Evolutionary conservation across 2,888 invertebrate species (phyloP).

Genomic region (Notocelia uddmanniana): DNA sequence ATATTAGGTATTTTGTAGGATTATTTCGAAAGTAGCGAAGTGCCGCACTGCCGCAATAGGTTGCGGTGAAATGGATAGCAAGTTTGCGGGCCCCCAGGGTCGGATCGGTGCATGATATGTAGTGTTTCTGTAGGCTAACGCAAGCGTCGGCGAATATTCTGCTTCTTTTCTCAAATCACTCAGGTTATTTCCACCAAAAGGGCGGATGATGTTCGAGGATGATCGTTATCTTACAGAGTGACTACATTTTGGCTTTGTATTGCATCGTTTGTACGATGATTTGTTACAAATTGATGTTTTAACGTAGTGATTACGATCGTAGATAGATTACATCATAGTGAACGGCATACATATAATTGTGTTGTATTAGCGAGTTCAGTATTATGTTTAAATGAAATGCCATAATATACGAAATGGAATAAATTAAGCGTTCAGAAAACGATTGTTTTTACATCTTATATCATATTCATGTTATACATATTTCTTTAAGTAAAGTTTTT

Average conservation of each 20-base stretch:
- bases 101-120: background rate
- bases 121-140: background rate
- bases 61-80: background rate
- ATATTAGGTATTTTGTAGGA: slow-evolving; percentile 35
- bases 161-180: background rate
- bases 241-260: slow-evolving; percentile 19
- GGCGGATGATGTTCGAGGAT: background rate
- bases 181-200: background rate
- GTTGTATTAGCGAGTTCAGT: slow-evolving; percentile 85
- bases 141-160: background rate
- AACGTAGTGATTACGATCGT: slow-evolving; percentile 45
- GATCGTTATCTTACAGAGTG: slow-evolving; percentile 3
- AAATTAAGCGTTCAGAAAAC: slow-evolving; percentile 68
- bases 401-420: slow-evolving; percentile 82
- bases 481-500: slow-evolving; percentile 72
- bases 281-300: slow-evolving; percentile 61
- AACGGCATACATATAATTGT: slow-evolving; percentile 76
- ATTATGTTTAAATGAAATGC: slow-evolving; percentile 80
- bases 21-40: slow-evolving; percentile 14
- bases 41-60: background rate
- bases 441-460: slow-evolving; percentile 70
- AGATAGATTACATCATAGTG: slow-evolving; percentile 54
- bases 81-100: background rate
- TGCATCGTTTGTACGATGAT: slow-evolving; percentile 48
- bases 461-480: slow-evolving; percentile 62